phyloP scores from a whole-genome alignment of 2,113 vertebrate genomes.

The Aythya baeri region DNA sequence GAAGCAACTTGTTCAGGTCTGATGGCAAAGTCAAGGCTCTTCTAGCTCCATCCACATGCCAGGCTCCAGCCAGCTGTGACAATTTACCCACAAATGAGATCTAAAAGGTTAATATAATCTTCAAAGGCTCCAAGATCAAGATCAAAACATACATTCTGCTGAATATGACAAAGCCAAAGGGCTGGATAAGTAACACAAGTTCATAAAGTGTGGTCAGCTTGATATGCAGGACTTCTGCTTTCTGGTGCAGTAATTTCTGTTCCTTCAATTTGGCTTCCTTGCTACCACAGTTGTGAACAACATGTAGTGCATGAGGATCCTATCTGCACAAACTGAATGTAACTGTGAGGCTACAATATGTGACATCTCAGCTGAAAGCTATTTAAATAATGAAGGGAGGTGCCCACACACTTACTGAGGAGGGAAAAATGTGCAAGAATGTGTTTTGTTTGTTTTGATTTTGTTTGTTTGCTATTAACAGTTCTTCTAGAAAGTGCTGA shows the following conservation, averaged over 20 bases:
- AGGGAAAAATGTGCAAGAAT: neutral
- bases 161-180: neutral
- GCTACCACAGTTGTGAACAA: neutral
- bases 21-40: neutral
- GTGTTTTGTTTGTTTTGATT: neutral
- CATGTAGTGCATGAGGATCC: neutral
- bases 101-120: neutral
- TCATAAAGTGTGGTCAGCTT: fast-evolving
- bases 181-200: neutral
- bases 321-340: neutral
- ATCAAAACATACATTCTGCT: neutral
- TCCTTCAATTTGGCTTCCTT: neutral
- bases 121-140: neutral
- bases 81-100: neutral
- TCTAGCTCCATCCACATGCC: neutral
- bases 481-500: neutral
- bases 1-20: neutral
- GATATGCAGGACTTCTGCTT: neutral
- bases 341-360: neutral
- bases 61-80: neutral
- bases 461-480: neutral
- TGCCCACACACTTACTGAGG: neutral
- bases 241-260: fast-evolving
- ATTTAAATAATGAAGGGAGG: neutral
- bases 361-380: neutral